Evolutionary conservation across 1,140 invertebrate genomes (phyloP).

Genomic region (Trinorchestia longiramus): DNA sequence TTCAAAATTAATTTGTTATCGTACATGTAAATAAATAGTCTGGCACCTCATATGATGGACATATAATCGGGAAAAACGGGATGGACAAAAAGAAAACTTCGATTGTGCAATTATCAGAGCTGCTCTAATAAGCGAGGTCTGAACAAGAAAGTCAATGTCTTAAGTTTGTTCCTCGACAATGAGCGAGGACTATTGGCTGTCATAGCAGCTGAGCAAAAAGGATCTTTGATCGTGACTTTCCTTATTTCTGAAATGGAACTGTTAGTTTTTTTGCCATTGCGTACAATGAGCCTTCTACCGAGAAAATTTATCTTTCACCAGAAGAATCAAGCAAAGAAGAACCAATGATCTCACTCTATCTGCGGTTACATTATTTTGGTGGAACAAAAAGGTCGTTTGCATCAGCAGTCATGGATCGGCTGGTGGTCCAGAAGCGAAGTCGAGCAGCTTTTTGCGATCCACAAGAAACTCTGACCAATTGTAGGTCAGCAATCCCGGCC

Average conservation of each 20-base stretch:
- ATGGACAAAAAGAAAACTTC: not conserved
- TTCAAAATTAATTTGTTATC: not conserved
- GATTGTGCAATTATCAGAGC: not conserved
- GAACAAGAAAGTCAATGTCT: not conserved
- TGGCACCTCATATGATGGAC: not conserved
- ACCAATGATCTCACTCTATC: not conserved
- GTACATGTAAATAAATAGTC: not conserved
- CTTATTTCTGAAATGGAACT: not conserved
- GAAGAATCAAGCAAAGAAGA: not conserved
- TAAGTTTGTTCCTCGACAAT: not conserved
- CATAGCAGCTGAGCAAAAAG: not conserved
- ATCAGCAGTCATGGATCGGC: not conserved
- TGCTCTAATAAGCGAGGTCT: too few relatives aligned
- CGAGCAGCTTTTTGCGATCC: not conserved
- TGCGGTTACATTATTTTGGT: not conserved
- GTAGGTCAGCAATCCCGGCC: constrained; percentile 33
- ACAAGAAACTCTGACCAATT: constrained; percentile 14
- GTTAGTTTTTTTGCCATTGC: too few relatives aligned
- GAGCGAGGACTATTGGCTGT: not conserved
- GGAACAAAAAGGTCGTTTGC: constrained; percentile 5
- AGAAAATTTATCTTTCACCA: not conserved
- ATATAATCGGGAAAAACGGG: not conserved
- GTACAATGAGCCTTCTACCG: not conserved
- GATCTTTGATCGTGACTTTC: not conserved
- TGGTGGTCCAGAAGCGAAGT: not conserved